A percentile compares a stretch with the other conserved stretches of the same genome.
phyloP scores from a whole-genome alignment of 2,888 invertebrate species.

The Aleiodes testaceus region DNA sequence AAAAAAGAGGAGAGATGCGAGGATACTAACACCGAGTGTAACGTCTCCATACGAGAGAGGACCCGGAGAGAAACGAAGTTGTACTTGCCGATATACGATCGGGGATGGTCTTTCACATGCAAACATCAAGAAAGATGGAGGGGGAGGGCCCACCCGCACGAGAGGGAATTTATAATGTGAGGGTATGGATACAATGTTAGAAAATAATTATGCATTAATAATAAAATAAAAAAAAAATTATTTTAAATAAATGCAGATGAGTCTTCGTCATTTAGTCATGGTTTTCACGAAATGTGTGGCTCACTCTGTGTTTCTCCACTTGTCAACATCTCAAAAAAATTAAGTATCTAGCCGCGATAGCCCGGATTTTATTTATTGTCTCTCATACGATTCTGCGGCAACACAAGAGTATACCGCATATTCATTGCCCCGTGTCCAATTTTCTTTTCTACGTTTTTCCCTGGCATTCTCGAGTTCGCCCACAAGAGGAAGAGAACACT shows the following conservation, averaged over 20 bases:
- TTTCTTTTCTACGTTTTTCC: neutral
- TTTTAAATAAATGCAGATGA: too few species aligned
- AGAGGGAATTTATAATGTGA: constrained; percentile 47
- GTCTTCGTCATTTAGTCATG: constrained; percentile 44
- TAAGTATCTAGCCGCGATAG: constrained; percentile 28
- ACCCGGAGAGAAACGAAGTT: constrained; percentile 60
- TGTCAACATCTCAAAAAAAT: constrained; percentile 31
- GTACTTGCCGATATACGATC: constrained; percentile 70
- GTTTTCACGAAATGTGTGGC: constrained; percentile 44
- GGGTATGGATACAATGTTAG: neutral
- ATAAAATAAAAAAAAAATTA: too few species aligned
- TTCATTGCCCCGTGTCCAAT: constrained; percentile 34
- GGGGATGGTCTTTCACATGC: constrained; percentile 56
- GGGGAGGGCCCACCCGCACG: constrained; percentile 69
- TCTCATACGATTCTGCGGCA: constrained; percentile 42
- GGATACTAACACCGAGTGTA: constrained; percentile 54
- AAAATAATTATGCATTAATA: neutral
- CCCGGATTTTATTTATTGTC: constrained; percentile 65
- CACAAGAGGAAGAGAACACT: constrained; percentile 26
- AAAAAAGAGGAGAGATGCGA: constrained; percentile 36
- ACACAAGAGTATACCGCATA: constrained; percentile 43
- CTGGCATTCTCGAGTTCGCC: neutral
- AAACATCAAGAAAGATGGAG: constrained; percentile 32
- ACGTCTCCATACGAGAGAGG: constrained; percentile 67
- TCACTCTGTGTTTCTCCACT: constrained; percentile 44